Evolutionary conservation across 2,113 vertebrate genomes (phyloP).

Genomic region (Hypocryptadius cinnamomeus): DNA sequence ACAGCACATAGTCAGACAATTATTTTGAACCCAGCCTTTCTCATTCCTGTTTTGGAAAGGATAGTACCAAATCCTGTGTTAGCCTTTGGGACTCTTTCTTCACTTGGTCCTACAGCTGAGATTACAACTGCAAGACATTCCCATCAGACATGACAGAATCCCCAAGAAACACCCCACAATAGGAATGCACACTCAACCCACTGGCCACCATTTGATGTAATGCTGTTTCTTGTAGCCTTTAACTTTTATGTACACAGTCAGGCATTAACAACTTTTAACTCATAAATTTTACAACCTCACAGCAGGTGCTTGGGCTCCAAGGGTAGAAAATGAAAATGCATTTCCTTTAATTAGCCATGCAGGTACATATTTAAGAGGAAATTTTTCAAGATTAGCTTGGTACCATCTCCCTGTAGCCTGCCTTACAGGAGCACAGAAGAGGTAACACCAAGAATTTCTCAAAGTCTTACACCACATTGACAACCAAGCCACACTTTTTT

Average conservation of each 20-base stretch:
- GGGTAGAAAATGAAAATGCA: not conserved
- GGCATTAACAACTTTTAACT: not conserved
- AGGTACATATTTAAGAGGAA: not conserved
- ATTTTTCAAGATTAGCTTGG: not conserved
- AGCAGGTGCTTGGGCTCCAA: not conserved
- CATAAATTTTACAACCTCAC: not conserved
- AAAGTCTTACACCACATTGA: not conserved
- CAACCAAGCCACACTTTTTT: not conserved
- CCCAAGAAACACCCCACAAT: not conserved
- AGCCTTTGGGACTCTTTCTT: not conserved
- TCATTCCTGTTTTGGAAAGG: not conserved
- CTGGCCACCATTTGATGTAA: not conserved
- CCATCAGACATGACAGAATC: not conserved
- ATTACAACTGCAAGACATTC: not conserved
- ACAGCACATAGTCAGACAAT: not conserved
- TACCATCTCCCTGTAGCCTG: not conserved
- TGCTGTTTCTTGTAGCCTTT: not conserved
- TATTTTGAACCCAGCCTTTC: not conserved
- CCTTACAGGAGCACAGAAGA: not conserved
- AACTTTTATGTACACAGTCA: not conserved
- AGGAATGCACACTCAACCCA: not conserved
- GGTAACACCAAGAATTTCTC: not conserved
- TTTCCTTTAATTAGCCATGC: not conserved
- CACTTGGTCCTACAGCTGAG: not conserved
- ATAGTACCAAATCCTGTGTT: not conserved